Conservation (phyloP, 2,888 invertebrate genomes). For the Hylaea fasciaria region DNA sequence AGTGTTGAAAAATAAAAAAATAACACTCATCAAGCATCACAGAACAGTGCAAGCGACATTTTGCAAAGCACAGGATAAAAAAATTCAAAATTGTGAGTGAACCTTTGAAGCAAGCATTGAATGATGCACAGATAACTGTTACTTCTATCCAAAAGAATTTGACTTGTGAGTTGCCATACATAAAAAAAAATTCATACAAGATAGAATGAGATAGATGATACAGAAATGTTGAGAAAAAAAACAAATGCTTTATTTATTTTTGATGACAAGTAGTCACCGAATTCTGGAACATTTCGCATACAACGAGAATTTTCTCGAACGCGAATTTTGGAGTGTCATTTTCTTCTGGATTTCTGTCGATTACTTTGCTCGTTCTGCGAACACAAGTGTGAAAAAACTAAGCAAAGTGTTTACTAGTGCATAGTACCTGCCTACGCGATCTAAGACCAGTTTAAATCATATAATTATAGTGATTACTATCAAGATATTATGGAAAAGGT, state of each 20-base stretch:
- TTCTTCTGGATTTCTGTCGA: slow-evolving; percentile 44
- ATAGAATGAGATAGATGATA: slow-evolving; percentile 1
- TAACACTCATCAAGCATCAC: slow-evolving; percentile 59
- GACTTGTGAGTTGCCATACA: too few species aligned
- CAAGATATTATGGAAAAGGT: slow-evolving; percentile 76
- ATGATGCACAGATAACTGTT: background rate
- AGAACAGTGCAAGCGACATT: slow-evolving; percentile 49
- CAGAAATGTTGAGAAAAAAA: slow-evolving; percentile 1
- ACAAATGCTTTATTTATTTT: background rate
- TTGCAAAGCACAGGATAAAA: slow-evolving; percentile 45
- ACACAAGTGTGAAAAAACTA: slow-evolving; percentile 34
- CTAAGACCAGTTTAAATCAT: too few species aligned
- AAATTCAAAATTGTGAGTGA: slow-evolving; percentile 19
- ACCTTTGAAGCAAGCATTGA: slow-evolving; percentile 1
- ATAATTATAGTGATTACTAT: slow-evolving; percentile 39
- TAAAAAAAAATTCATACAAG: too few species aligned
- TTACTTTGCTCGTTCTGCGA: slow-evolving; percentile 41
- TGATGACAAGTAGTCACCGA: background rate
- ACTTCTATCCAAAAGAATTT: too few species aligned
- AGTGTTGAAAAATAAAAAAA: slow-evolving; percentile 55
- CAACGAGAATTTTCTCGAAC: slow-evolving; percentile 75
- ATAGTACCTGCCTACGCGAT: slow-evolving; percentile 7
- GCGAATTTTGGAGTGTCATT: slow-evolving; percentile 74
- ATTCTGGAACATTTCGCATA: slow-evolving; percentile 44
- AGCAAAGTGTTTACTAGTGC: slow-evolving; percentile 24